Base-by-base conservation (phyloP, 1,140 invertebrate species). In the Rhyzopertha dominica region DNA sequence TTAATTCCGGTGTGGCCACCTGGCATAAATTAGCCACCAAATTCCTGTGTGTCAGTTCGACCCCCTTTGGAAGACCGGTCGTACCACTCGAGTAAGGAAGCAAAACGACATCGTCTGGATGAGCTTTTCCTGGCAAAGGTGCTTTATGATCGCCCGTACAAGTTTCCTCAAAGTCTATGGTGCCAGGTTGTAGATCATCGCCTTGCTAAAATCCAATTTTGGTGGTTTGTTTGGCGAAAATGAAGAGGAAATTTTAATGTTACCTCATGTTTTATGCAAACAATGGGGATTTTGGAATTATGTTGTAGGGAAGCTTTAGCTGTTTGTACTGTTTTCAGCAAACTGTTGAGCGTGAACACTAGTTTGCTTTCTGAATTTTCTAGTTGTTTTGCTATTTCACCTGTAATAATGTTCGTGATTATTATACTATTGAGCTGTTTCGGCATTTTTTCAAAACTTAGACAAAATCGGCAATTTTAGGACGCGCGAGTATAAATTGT, bases 1-100 rank as follows among this genome's bases (percentile, higher is more conserved):
- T 36, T 10, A 52, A 22, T 17, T 45, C 45, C 12, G 50, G 24
- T 18, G 13, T 4, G 12, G 0, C 0, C 0, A 37, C 4, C 59
- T 70, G 68, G 10, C 31, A 14, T 5, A 68, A n/a, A 53, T 80
- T 81, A 2, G 71, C 63, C 19, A 74, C 57, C 34, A 80, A 60
- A 61, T 79, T 81, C 26, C 58, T 70, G 61, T 92, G 82, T 0
- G 82, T 83, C 1, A 90, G 59, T 69, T 89, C 79, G 0, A 92
- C 89, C 18, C 85, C 89, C 75, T 94, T 94, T 7, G 90, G 89
- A 29, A 85, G 59, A 9, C 91, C 89, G 18, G 88, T 93, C 2
- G 90, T 93, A 13, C 90, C 90, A 62, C 87, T 91, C 0, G 88
- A 84, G 65, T 75, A 83, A 16, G 74, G 74, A 36, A 82, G 49